phyloP scores from a whole-genome alignment of 2,797 vertebrate genomes.

The Netta rufina region DNA sequence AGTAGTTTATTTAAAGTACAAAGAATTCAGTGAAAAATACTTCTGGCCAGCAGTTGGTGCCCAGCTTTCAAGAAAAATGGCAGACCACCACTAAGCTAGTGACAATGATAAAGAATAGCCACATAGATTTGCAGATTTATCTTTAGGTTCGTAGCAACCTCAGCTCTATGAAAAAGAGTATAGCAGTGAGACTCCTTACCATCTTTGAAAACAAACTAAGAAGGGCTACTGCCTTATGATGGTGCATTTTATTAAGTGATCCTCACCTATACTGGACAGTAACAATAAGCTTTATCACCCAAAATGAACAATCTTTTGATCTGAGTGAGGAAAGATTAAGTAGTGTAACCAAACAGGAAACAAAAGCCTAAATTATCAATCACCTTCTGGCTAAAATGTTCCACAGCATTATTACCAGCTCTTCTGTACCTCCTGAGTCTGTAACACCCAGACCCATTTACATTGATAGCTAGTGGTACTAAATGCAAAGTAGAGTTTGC shows the following conservation, averaged over 20 bases:
- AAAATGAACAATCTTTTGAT: conserved; percentile 26
- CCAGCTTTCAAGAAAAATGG: conserved; percentile 85
- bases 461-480: background rate
- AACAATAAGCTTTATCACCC: conserved; percentile 44
- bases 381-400: background rate
- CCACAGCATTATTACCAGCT: background rate
- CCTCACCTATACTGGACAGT: background rate
- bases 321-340: conserved; percentile 18
- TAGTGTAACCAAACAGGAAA: background rate
- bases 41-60: conserved; percentile 89
- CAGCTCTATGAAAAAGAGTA: conserved; percentile 46
- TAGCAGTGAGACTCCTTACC: background rate
- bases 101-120: conserved; percentile 88
- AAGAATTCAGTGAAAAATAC: conserved; percentile 89
- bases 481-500: background rate
- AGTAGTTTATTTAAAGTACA: conserved; percentile 92
- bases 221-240: background rate
- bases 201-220: conserved; percentile 22
- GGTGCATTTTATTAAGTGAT: conserved; percentile 19
- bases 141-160: conserved; percentile 73
- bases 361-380: background rate
- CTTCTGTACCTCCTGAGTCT: background rate
- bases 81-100: conserved; percentile 85
- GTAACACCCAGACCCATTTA: background rate
- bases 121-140: conserved; percentile 87